A percentile compares a stretch with the other conserved stretches of the same genome.
These are phyloP conservation scores for Volucella zonaria DNA, from an alignment of 2,888 invertebrate species.

Conservation along the genomic window DNA sequence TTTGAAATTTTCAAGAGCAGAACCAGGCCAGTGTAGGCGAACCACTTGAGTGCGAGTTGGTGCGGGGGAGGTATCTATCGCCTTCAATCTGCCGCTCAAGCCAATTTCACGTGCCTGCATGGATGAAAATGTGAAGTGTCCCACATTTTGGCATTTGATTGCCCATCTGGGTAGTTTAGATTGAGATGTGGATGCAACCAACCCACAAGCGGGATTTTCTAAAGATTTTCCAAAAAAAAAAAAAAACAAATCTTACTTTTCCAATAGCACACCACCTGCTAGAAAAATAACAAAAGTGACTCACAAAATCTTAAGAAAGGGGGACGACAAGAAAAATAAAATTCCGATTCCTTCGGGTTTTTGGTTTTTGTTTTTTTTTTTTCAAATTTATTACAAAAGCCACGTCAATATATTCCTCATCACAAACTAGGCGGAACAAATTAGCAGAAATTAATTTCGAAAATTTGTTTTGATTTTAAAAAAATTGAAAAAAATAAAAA, in stretches of 20 bases:
- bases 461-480: too few relatives aligned
- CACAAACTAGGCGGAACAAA: neutral
- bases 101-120: neutral
- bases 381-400: slow-evolving; percentile 5
- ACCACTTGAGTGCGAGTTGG: neutral
- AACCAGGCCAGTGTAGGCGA: slow-evolving; percentile 36
- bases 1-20: slow-evolving; percentile 60
- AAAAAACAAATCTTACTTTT: too few relatives aligned
- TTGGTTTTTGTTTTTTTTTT: neutral
- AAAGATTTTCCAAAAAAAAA: too few relatives aligned
- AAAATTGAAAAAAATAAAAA: too few relatives aligned
- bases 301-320: too few relatives aligned
- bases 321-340: too few relatives aligned
- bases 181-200: slow-evolving; percentile 68
- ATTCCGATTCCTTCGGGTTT: neutral
- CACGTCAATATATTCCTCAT: neutral
- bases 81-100: neutral
- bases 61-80: too few relatives aligned
- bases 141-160: slow-evolving; percentile 47
- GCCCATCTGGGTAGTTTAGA: slow-evolving; percentile 47
- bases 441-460: neutral
- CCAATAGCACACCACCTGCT: neutral
- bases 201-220: too few relatives aligned
- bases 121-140: slow-evolving; percentile 25
- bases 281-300: neutral